Conservation (phyloP, 2,888 invertebrate species). For the Neoscelio sp. region DNA sequence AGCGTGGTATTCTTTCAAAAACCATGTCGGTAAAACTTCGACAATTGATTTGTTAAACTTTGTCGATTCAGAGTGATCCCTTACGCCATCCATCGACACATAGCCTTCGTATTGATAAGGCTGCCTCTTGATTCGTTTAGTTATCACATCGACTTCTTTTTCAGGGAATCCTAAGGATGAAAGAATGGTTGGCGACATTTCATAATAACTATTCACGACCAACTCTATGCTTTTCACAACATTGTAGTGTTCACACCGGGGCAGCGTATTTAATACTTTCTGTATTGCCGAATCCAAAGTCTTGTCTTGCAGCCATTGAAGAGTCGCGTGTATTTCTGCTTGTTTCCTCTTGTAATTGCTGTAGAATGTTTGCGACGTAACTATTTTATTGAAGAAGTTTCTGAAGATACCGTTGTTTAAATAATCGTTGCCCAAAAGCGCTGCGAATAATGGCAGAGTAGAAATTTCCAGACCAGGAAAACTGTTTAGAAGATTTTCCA, state of each 20-base stretch:
- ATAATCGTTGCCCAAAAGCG: constrained; percentile 95
- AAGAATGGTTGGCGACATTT: constrained; percentile 85
- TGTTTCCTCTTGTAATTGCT: constrained; percentile 85
- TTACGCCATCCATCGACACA: neutral
- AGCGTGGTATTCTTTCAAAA: neutral
- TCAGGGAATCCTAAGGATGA: constrained; percentile 84
- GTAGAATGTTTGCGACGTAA: too few relatives aligned
- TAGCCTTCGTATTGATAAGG: constrained; percentile 38
- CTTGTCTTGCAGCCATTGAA: constrained; percentile 91
- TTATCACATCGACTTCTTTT: too few relatives aligned
- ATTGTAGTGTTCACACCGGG: constrained; percentile 84
- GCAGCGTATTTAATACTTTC: constrained; percentile 87
- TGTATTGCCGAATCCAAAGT: constrained; percentile 88
- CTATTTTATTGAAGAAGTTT: constrained; percentile 90
- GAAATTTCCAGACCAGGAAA: constrained; percentile 88
- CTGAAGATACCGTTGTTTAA: constrained; percentile 87
- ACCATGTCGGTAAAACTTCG: neutral
- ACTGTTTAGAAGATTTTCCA: constrained; percentile 87
- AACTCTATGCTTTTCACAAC: constrained; percentile 86
- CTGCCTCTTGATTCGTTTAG: constrained; percentile 45
- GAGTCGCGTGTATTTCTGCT: constrained; percentile 87
- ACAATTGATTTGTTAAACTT: too few relatives aligned
- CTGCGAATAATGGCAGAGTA: constrained; percentile 91
- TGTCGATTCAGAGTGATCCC: too few relatives aligned
- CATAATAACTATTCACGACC: constrained; percentile 87